Conservation (phyloP, 2,113 vertebrate genomes). For the Labeo catla region DNA sequence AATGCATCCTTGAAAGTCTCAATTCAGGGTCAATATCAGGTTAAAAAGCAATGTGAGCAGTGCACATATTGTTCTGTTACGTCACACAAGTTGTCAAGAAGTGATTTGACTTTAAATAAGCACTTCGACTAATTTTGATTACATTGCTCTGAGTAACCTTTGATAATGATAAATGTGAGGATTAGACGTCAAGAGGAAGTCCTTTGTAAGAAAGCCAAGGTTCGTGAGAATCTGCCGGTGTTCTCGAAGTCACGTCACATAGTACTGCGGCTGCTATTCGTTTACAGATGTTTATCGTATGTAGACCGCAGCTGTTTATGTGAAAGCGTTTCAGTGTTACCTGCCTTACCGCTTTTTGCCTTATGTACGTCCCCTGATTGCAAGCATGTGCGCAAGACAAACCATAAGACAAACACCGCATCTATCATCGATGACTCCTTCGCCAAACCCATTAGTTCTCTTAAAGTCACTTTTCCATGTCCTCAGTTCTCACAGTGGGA, state of each 20-base stretch:
- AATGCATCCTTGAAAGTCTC: background rate
- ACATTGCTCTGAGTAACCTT: background rate
- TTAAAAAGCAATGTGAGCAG: background rate
- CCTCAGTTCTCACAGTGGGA: slow-evolving; percentile 22
- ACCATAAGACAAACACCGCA: background rate
- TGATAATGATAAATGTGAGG: background rate
- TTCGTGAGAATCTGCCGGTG: background rate
- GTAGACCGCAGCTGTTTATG: slow-evolving; percentile 12
- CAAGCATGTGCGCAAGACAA: slow-evolving; percentile 8
- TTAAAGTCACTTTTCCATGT: slow-evolving; percentile 50
- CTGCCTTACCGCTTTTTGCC: background rate
- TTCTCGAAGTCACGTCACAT: background rate
- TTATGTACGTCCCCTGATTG: background rate
- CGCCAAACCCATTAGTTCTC: slow-evolving; percentile 25
- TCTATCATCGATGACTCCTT: background rate
- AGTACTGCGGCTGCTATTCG: background rate
- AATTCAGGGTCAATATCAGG: background rate
- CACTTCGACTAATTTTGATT: background rate
- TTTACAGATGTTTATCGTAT: background rate
- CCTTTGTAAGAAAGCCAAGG: background rate
- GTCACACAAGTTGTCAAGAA: background rate
- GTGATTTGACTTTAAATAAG: background rate
- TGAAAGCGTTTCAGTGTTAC: slow-evolving; percentile 22
- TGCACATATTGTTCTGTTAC: background rate
- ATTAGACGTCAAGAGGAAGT: background rate